Base-by-base conservation (phyloP, 2,888 invertebrate species). In the Parthenolecanium corni region DNA sequence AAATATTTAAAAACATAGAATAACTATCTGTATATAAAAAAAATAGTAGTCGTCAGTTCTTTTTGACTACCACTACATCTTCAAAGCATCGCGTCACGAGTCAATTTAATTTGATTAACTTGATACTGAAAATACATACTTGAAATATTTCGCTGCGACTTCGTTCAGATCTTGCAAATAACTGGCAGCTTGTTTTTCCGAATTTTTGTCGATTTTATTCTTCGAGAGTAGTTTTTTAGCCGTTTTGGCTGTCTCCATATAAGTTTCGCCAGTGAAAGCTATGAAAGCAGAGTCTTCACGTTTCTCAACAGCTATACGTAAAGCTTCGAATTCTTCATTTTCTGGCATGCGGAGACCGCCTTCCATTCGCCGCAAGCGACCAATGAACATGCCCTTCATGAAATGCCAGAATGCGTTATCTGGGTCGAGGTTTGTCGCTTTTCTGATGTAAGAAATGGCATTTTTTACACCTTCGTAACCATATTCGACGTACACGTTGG, bases 401-500 rank as follows among this genome's bases (percentile, higher is more conserved):
- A 61, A 61, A 51, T 49, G 16, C 61, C 61, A 61, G 11, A 38
- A 40, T 0, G 61, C 11, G 38, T 61, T 61, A 6, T 51, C 23
- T 6, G 20, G 3, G 38, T 61, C 61, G 1, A 49, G n/a, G n/a
- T 36, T 9, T 9, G 38, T 61, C 1, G 61, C 20, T 40, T 24
- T 40, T n/a, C 18, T 9, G 5, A 61, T 47, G 18, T 40, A 61
- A 5, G 38, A 20, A 9, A 51, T 38, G 3, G 51, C 51, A 2
- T 31, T 40, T 38, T 51, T 51, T 0, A 61, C 36, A 4, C 61
- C 61, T 2, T 61, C 61, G 38, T 61, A 61, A 4, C 61, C 61
- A 23, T 49, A 61, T 9, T 61, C 61, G 2, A 61, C 61, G 40
- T 61, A 61, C 2, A 61, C n/a, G 24, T 38, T 40, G 9, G 61